These are phyloP conservation scores for Atrichornis clamosus DNA, from an alignment of 2,113 vertebrate species.

Conservation along the genomic window DNA sequence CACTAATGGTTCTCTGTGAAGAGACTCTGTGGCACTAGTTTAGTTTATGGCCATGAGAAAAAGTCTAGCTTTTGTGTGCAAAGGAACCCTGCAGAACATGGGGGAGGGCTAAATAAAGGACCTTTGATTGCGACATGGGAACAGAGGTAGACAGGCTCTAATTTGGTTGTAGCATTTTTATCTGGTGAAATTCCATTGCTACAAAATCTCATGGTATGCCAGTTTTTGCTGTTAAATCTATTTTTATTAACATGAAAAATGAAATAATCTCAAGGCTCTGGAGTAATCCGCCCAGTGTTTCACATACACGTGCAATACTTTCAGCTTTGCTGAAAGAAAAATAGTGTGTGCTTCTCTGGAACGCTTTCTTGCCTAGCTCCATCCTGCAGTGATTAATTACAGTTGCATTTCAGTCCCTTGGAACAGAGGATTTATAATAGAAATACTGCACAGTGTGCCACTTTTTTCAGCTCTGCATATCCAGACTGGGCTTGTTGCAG, in stretches of 20 bases:
- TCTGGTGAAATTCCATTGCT: background rate
- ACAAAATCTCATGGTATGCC: background rate
- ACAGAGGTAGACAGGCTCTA: slow-evolving; percentile 3
- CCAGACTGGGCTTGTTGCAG: background rate
- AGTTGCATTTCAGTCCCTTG: background rate
- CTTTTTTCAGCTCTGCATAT: background rate
- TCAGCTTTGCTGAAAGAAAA: background rate
- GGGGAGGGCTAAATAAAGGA: slow-evolving; percentile 6
- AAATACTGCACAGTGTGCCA: background rate
- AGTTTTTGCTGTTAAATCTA: background rate
- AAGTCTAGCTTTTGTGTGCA: background rate
- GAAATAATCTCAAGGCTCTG: background rate
- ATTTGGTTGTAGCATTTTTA: background rate
- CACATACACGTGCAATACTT: background rate
- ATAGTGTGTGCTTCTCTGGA: background rate
- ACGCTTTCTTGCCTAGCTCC: background rate
- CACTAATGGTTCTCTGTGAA: background rate
- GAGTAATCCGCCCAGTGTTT: background rate
- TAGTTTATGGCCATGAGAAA: background rate
- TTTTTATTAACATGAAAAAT: slow-evolving; percentile 34
- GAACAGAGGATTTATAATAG: background rate
- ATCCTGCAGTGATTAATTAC: slow-evolving; percentile 3
- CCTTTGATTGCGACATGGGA: background rate
- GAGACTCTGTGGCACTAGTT: background rate
- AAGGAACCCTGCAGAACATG: background rate